Evolutionary conservation across 2,888 invertebrate genomes (phyloP).

Genomic region (Mantis religiosa): DNA sequence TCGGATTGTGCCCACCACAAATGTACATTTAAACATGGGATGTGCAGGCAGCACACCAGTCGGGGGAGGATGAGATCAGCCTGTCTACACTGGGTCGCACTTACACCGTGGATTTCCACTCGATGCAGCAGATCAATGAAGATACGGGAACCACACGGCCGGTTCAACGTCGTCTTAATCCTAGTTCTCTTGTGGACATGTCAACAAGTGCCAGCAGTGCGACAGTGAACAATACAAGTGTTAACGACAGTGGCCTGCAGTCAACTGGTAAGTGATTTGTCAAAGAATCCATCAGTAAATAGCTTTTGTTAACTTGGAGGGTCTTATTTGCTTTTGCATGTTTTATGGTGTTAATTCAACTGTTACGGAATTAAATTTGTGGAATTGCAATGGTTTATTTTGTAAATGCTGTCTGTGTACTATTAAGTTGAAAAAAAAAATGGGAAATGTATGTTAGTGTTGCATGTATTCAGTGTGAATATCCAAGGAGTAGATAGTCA

Average conservation of each 20-base stretch:
- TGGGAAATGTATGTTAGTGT: no score
- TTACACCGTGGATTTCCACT: slow-evolving; percentile 93
- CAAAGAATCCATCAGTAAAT: no score
- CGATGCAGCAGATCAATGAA: slow-evolving; percentile 98
- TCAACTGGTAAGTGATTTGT: slow-evolving; percentile 1
- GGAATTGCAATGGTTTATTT: no score
- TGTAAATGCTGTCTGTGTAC: no score
- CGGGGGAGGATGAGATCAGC: slow-evolving; percentile 93
- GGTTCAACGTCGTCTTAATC: slow-evolving; percentile 75
- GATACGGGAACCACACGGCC: slow-evolving; percentile 92
- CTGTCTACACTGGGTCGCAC: slow-evolving; percentile 88
- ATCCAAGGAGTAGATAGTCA: no score
- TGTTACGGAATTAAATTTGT: no score
- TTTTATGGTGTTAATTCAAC: no score
- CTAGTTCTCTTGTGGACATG: slow-evolving; percentile 37
- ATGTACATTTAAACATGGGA: background rate
- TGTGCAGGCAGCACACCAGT: slow-evolving; percentile 73
- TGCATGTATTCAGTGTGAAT: no score
- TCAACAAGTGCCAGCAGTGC: slow-evolving; percentile 1
- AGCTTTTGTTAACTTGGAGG: no score
- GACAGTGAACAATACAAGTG: background rate
- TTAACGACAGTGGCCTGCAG: background rate
- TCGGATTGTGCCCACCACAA: background rate
- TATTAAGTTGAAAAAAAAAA: no score
- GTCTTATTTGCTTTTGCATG: no score